Evolutionary conservation across 2,888 invertebrate genomes (phyloP).

Genomic region (Masnerella sp.): DNA sequence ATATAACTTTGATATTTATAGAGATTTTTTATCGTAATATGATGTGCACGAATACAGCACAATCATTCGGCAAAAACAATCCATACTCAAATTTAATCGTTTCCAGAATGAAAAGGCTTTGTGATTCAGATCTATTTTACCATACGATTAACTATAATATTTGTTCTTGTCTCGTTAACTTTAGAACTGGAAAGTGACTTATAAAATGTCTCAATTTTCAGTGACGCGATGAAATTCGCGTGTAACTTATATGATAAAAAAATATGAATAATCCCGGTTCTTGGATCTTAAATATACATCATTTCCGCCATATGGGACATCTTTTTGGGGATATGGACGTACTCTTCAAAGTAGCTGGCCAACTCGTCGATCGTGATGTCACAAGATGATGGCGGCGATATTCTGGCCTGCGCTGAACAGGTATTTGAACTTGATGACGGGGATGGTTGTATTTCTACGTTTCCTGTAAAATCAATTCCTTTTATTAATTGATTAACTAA

Average conservation of each 20-base stretch:
- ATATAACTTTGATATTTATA: slow-evolving; percentile 18
- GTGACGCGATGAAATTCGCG: slow-evolving; percentile 10
- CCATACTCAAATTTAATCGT: too few relatives aligned
- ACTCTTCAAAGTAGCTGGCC: slow-evolving; percentile 96
- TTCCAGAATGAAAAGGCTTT: too few relatives aligned
- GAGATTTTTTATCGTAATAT: slow-evolving; percentile 15
- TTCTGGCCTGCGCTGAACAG: slow-evolving; percentile 89
- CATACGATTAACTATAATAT: too few relatives aligned
- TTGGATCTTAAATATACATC: slow-evolving; percentile 92
- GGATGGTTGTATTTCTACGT: slow-evolving; percentile 60
- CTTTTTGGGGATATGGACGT: slow-evolving; percentile 97
- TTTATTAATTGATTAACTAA: too few relatives aligned
- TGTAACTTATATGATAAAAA: slow-evolving; percentile 47
- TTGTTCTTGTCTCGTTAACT: too few relatives aligned
- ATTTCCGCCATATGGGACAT: slow-evolving; percentile 99
- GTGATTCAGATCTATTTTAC: too few relatives aligned
- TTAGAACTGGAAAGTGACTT: neutral
- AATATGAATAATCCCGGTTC: slow-evolving; percentile 31
- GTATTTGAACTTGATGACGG: slow-evolving; percentile 73
- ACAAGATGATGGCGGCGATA: slow-evolving; percentile 84
- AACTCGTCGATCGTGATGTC: slow-evolving; percentile 96
- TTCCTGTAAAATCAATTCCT: slow-evolving; percentile 38
- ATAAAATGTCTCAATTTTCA: slow-evolving; percentile 22
- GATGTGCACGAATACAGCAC: neutral
- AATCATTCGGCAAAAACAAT: neutral